Base-by-base conservation (phyloP, 2,113 vertebrate genomes). In the Strix uralensis region DNA sequence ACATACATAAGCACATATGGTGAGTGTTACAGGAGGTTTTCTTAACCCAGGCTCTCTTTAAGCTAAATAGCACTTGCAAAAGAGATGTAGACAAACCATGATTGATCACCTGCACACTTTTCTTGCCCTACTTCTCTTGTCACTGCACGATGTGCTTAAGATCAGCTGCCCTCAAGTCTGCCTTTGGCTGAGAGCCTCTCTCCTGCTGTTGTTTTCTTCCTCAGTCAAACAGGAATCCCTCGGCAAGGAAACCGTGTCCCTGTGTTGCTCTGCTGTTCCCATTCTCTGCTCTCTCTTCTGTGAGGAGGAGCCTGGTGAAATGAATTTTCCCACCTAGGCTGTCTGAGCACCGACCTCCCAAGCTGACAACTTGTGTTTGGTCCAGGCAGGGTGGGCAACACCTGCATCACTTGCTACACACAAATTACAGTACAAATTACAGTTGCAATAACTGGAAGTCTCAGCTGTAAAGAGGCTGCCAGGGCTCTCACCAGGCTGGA, bases 171-270 rank as follows among this genome's bases (percentile, higher is more conserved):
- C 70, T 92, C 62, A 23, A 67, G 40, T 26, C 54, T 2, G 11
- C 54, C 74, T 94, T 87, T 93, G 94, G 70, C 81, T 65, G 58
- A 40, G 16, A 71, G 23, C 61, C 29, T 89, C 94, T 94, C 47
- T 57, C 73, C 84, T 63, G 69, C 87, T 89, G 84, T 47, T 93
- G 90, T 90, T 95, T 96, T 94, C 93, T 93, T 97, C 74, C 71
- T 85, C 46, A 82, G 79, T 84, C 82, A 80, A 69, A 82, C 27
- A 79, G 87, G 78, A 65, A 86, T 90, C 81, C 58, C 49, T 82
- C 11, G 0, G 73, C 84, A 90, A 55, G 44, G 57, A 96, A 91
- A 89, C n/a, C 5, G 0, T 5, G 3, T 49, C 47, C 30, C 22
- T 73, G 19, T 25, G 26, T 36, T 75, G 20, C 34, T 85, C 40